phyloP scores from a whole-genome alignment of 2,888 invertebrate genomes.

The Chymomyza amoena region DNA sequence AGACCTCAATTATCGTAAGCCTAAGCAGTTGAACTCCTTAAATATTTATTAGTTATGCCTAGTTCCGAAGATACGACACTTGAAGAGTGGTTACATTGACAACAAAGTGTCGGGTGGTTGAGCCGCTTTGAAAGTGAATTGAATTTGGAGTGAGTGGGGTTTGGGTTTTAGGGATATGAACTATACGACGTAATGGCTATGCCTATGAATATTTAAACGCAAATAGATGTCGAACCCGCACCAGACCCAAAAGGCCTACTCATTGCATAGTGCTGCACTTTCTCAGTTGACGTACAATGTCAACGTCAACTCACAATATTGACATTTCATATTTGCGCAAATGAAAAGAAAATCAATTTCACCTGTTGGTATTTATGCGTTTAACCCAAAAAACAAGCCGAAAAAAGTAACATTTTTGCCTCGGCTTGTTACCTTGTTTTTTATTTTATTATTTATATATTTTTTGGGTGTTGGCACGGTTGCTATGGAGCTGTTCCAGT shows the following conservation, averaged over 20 bases:
- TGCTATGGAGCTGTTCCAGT: background rate
- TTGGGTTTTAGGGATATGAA: constrained; percentile 21
- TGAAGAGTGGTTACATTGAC: constrained; percentile 47
- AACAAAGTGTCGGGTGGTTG: constrained; percentile 21
- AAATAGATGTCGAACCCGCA: background rate
- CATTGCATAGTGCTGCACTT: constrained; percentile 49
- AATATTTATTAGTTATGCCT: constrained; percentile 7
- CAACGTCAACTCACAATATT: constrained; percentile 68
- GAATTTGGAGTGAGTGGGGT: constrained; percentile 33
- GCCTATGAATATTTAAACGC: constrained; percentile 56
- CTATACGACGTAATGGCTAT: constrained; percentile 27
- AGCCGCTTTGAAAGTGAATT: constrained; percentile 45
- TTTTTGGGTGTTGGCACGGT: background rate
- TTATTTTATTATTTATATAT: constrained; percentile 7
- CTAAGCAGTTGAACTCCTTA: constrained; percentile 11
- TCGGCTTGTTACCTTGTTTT: constrained; percentile 25
- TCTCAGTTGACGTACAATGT: constrained; percentile 50
- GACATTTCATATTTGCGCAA: constrained; percentile 77
- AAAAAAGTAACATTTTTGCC: constrained; percentile 24
- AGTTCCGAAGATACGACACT: background rate
- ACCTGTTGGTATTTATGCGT: constrained; percentile 76
- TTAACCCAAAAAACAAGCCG: constrained; percentile 67
- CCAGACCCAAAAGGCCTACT: constrained; percentile 12
- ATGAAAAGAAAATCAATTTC: constrained; percentile 79
- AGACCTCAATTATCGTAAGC: constrained; percentile 10